phyloP scores from a whole-genome alignment of 2,888 invertebrate species.

The Boloria selene region DNA sequence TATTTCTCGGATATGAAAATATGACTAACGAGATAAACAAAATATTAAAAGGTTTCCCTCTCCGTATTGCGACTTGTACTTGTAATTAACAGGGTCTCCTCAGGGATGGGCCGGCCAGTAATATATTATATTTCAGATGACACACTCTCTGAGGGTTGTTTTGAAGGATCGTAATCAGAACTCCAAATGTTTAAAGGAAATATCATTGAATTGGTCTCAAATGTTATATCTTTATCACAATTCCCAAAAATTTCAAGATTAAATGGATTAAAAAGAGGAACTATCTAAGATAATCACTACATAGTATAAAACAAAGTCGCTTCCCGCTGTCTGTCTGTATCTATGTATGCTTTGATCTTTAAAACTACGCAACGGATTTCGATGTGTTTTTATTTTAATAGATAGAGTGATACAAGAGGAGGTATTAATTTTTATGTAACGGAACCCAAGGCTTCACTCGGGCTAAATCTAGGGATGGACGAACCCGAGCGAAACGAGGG shows the following conservation, averaged over 20 bases:
- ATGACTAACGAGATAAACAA: conserved; percentile 56
- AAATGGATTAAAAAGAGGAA: neutral
- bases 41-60: conserved; percentile 67
- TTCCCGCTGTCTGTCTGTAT: no score
- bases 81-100: conserved; percentile 84
- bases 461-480: no score
- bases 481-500: no score
- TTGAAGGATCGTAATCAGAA: conserved; percentile 73
- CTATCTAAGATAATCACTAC: no score
- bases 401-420: no score
- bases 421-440: no score
- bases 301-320: no score
- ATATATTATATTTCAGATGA: conserved; percentile 81
- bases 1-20: conserved; percentile 33
- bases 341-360: no score
- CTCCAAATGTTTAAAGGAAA: conserved; percentile 50
- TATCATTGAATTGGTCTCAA: neutral
- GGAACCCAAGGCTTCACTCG: no score
- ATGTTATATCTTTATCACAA: neutral
- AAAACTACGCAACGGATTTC: no score
- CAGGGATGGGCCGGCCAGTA: conserved; percentile 69
- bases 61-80: conserved; percentile 79
- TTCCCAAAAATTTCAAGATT: neutral
- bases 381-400: no score
- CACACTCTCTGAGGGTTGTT: conserved; percentile 61